Evolutionary conservation across 2,113 vertebrate genomes (phyloP), one percentile per base, ranked within the genome.

Genomic region (Scortum barcoo): DNA sequence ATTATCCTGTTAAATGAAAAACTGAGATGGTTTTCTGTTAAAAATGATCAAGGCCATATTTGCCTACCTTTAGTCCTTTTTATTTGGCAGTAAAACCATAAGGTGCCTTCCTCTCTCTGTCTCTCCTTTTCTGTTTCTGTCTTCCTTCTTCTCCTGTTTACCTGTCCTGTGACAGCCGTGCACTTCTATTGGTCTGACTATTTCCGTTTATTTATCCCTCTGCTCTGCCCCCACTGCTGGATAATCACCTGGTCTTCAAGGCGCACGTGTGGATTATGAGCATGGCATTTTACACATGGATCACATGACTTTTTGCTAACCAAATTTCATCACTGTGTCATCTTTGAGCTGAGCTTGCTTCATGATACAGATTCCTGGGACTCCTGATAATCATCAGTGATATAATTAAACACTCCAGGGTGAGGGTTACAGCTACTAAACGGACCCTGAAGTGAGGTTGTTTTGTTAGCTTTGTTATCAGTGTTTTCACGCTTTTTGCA

Each of bases 151-250:
- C 80, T 83, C 73, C 69, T 84, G 76, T 88, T 67, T 72, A 28
- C 38, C 42, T 42, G 22, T 57, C 22, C 76, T 75, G 44, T 46
- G 42, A 54, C 26, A 72, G 57, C 40, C 70, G 57, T 72, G 53
- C 5, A 7, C 66, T 80, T 70, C 68, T 80, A 93, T 90, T 95
- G 90, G 92, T 74, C 77, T 13, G 44, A 91, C 92, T 95, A 91
- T 94, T 94, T 92, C 74, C 90, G 84, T 88, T 75, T 75, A 74
- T 81, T 92, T 83, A 92, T 92, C 91, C 90, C 76, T 90, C 79
- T 40, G 28, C 67, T 80, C 72, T 70, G 63, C 65, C 83, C 62
- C 89, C 71, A 20, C 79, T 85, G 56, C 72, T 65, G 24, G 82
- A 68, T 95, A 91, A 93, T 95, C 91, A 86, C 90, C 72, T 30